phyloP scores from a whole-genome alignment of 2,888 invertebrate species.

The Diarsia rubi region DNA sequence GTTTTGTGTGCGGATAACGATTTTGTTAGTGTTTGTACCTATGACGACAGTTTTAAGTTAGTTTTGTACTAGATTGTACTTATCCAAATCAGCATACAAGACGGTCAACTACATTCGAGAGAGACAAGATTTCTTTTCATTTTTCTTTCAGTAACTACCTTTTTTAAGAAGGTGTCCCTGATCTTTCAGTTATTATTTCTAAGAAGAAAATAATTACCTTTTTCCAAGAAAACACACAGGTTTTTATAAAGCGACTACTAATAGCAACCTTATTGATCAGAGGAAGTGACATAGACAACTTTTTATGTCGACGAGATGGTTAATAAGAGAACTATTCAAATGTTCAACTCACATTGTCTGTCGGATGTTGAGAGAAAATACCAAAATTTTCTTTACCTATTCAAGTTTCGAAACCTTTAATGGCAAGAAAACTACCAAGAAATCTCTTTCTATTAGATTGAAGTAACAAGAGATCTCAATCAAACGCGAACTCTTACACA shows the following conservation, averaged over 20 bases:
- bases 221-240: slow-evolving; percentile 21
- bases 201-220: slow-evolving; percentile 19
- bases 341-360: slow-evolving; percentile 34
- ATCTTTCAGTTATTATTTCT: slow-evolving; percentile 14
- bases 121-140: neutral
- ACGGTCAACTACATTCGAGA: neutral
- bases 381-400: slow-evolving; percentile 3
- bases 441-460: slow-evolving; percentile 41
- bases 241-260: slow-evolving; percentile 25
- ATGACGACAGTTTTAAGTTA: neutral
- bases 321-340: slow-evolving; percentile 55
- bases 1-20: slow-evolving; percentile 43
- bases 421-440: slow-evolving; percentile 27
- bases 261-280: slow-evolving; percentile 40
- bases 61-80: neutral
- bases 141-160: neutral
- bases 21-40: slow-evolving; percentile 44
- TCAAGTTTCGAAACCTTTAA: slow-evolving; percentile 42
- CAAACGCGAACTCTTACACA: slow-evolving; percentile 49
- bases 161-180: neutral
- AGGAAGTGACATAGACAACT: slow-evolving; percentile 47
- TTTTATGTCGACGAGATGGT: slow-evolving; percentile 38
- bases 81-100: neutral
- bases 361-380: slow-evolving; percentile 14
- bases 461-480: slow-evolving; percentile 50